Evolutionary conservation across 2,113 vertebrate species (phyloP).

Genomic region (Oxygymnocypris stewartii): DNA sequence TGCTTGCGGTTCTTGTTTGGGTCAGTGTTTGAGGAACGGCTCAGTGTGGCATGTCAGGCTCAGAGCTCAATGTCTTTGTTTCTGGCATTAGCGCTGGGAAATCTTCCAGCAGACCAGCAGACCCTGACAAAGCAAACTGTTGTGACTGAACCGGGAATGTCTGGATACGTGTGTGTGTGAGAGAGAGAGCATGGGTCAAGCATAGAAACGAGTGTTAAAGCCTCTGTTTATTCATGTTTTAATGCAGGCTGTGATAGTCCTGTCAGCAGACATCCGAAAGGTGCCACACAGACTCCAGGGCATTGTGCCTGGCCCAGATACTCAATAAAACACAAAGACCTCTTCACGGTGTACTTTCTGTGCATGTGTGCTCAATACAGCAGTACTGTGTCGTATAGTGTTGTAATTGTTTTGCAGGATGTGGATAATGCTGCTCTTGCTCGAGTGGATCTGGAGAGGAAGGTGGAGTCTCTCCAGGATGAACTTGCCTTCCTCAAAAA

Average conservation of each 20-base stretch:
- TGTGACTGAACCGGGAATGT: slow-evolving; percentile 23
- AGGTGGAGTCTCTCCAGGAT: slow-evolving; percentile 93
- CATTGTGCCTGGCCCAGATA: neutral
- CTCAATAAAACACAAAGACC: slow-evolving; percentile 22
- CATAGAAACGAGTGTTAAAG: slow-evolving; percentile 19
- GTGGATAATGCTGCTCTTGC: slow-evolving; percentile 92
- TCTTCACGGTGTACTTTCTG: slow-evolving; percentile 1
- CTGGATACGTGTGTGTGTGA: slow-evolving; percentile 12
- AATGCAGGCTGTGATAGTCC: neutral
- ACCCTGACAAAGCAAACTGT: slow-evolving; percentile 60
- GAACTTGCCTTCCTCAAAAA: slow-evolving; percentile 96
- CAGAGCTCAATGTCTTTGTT: slow-evolving; percentile 75
- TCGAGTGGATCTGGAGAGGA: slow-evolving; percentile 92
- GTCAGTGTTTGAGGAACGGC: neutral
- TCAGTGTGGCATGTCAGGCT: slow-evolving; percentile 9
- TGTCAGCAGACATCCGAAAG: slow-evolving; percentile 23
- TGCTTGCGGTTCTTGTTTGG: neutral
- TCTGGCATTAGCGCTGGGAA: slow-evolving; percentile 66
- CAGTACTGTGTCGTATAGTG: neutral
- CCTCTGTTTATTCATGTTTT: slow-evolving; percentile 18
- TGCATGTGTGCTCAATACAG: slow-evolving; percentile 28
- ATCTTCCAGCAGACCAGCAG: slow-evolving; percentile 56
- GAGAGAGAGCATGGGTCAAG: neutral
- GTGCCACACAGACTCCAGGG: slow-evolving; percentile 12
- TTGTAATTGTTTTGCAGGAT: slow-evolving; percentile 76